Evolutionary conservation across 92 coral and sea anemone species (phyloP), one percentile per base, ranked within the genome.

Genomic region (Umimayanthus chanpuru): DNA sequence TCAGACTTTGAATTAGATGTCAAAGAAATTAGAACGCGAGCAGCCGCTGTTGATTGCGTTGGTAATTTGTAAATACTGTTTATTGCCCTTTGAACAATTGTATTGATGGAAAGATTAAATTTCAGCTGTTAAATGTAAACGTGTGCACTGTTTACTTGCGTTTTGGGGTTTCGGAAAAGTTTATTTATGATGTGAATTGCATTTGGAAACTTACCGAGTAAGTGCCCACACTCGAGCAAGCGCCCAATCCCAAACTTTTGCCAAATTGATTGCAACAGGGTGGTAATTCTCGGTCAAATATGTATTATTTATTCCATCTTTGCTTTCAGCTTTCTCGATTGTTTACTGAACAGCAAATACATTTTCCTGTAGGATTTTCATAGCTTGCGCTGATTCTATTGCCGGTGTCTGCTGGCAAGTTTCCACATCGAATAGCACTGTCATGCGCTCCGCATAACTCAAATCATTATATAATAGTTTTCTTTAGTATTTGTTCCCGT

Each of bases 401-500:
- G 78, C 78, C 78, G 44, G 78, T 73, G 18, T 74, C 78, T 74
- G 78, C 23, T 74, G 78, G 39, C 76, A 72, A 72, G 76, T 72
- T 72, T 30, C 76, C 76, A 72, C 76, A 30, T 74, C 78, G 78
- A 74, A 20, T 39, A 30, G 78, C 78, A 74, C 78, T 74, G 78
- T 74, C 78, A 74, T 74, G 78, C 23, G 78, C 44, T 74, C 78
- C 78, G 20, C 44, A 74, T 74, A 74, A 29, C 44, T 74, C 20
- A 73, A 74, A 74, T 30, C 15, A 74, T 74, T 74, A 74, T 74
- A 29, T 74, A 74, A 74, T 74, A 74, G 23, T 74, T 74, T 1
- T 74, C 44, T 29, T 74, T 74, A 74, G 78, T 79, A 79, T 79
- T 79, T 79, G 82, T 79, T 79, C 82, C 82, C 66, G 82, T 79